Evolutionary conservation across 2,113 vertebrate species (phyloP).

Genomic region (Physeter macrocephalus): DNA sequence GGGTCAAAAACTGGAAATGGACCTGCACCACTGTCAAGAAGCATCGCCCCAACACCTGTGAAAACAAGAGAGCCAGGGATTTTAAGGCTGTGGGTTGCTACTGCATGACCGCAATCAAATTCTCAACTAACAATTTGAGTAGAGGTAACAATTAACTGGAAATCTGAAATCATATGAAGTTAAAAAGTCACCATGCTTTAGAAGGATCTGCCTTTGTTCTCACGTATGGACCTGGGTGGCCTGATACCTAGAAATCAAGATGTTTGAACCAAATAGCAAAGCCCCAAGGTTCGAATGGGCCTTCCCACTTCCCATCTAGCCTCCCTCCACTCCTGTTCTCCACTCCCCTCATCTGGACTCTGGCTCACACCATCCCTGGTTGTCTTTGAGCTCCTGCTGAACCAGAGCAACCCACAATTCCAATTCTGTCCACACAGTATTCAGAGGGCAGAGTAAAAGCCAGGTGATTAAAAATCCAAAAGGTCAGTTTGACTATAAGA

Average conservation of each 20-base stretch:
- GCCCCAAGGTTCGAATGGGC: background rate
- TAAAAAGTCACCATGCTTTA: background rate
- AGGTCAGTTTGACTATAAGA: background rate
- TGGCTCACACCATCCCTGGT: background rate
- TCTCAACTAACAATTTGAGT: background rate
- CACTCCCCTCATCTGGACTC: background rate
- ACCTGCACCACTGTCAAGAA: constrained; percentile 99
- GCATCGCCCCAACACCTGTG: constrained; percentile 94
- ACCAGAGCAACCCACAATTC: background rate
- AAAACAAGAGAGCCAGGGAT: constrained; percentile 32
- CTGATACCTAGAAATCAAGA: background rate
- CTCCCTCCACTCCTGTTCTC: background rate
- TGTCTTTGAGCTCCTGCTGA: background rate
- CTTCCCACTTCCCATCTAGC: background rate
- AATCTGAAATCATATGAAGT: background rate
- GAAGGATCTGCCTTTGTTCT: background rate
- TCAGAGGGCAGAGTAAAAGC: constrained; percentile 10
- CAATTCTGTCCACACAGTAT: background rate
- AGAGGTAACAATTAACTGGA: background rate
- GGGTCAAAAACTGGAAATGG: constrained; percentile 98
- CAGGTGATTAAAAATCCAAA: background rate
- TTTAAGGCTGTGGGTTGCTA: background rate
- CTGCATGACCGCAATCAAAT: background rate
- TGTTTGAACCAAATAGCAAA: background rate
- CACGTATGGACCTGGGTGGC: background rate